Evolutionary conservation across 2,113 vertebrate species (phyloP).

Genomic region (Pluvialis apricaria): DNA sequence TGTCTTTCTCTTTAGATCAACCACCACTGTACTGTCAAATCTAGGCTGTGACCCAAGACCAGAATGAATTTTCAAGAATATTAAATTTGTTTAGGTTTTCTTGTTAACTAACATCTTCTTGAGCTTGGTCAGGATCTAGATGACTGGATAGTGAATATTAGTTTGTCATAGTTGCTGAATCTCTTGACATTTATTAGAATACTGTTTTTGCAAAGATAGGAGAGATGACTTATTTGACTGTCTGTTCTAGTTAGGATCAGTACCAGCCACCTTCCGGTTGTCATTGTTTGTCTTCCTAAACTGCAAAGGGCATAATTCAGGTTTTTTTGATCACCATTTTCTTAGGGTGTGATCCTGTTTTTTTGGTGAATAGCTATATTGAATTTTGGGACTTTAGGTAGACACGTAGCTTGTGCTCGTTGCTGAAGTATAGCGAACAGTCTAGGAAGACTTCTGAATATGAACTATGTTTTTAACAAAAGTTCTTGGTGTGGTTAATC

Average conservation of each 20-base stretch:
- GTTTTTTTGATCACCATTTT: neutral
- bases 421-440: neutral
- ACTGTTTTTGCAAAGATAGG: neutral
- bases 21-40: neutral
- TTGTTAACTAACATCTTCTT: neutral
- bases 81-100: neutral
- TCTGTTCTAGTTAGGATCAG: neutral
- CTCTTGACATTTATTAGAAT: neutral
- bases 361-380: neutral
- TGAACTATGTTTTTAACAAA: neutral
- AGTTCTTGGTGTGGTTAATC: neutral
- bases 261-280: neutral
- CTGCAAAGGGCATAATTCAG: neutral
- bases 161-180: neutral
- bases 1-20: neutral
- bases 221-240: neutral
- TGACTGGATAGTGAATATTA: neutral
- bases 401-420: neutral
- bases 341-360: neutral
- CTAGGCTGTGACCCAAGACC: neutral
- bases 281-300: neutral
- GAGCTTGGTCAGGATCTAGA: neutral
- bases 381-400: neutral
- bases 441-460: neutral
- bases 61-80: neutral